Evolutionary conservation across 2,888 invertebrate species (phyloP).

Genomic region (Melieria omissa): DNA sequence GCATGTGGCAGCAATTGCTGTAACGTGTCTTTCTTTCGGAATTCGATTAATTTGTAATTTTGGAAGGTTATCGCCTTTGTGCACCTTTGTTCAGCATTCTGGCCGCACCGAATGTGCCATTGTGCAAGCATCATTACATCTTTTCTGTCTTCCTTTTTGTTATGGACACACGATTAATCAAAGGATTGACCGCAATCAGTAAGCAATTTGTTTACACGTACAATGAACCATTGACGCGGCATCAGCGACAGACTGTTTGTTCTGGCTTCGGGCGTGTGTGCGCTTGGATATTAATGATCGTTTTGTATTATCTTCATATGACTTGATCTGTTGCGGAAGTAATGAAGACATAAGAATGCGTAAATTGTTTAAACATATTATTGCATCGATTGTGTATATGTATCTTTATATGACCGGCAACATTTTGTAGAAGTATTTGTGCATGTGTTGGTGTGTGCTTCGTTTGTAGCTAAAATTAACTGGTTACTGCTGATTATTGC

Average conservation of each 20-base stretch:
- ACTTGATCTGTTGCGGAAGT: too few relatives aligned
- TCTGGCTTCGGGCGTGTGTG: not conserved
- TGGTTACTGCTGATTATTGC: too few relatives aligned
- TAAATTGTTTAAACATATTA: too few relatives aligned
- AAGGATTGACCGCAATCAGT: conserved; percentile 29
- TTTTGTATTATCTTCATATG: too few relatives aligned
- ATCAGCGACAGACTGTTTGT: not conserved
- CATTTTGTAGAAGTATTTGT: too few relatives aligned
- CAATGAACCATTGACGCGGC: conserved; percentile 8
- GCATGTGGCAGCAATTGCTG: conserved; percentile 15
- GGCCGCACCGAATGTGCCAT: not conserved
- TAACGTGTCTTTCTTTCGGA: conserved; percentile 5
- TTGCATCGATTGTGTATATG: too few relatives aligned
- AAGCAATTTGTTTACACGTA: conserved; percentile 33
- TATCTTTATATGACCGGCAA: too few relatives aligned
- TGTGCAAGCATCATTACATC: not conserved
- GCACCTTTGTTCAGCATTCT: not conserved
- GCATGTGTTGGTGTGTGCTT: too few relatives aligned
- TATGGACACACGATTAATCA: conserved; percentile 28
- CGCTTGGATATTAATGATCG: conserved; percentile 12
- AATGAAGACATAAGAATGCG: too few relatives aligned
- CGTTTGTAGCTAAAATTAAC: too few relatives aligned
- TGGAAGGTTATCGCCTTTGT: not conserved
- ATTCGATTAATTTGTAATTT: not conserved
- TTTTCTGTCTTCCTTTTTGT: not conserved